Percentiles rank a stretch among this genome's conserved stretches.
Conservation (phyloP, 1,140 invertebrate genomes). For the Apocrypta bakeri region DNA sequence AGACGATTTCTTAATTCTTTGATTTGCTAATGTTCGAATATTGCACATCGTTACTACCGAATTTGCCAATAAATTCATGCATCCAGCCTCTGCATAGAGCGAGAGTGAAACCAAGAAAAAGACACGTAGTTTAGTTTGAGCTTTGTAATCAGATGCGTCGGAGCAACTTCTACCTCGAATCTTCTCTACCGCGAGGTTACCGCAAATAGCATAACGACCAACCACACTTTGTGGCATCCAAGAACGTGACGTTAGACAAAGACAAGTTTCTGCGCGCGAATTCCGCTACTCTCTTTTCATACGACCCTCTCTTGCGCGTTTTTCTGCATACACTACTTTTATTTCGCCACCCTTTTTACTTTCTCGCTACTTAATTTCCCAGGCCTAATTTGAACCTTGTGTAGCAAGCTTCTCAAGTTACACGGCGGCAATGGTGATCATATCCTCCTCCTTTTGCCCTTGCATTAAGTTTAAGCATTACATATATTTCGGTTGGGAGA, state of each 20-base stretch:
- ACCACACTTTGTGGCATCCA: neutral
- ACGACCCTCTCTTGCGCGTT: neutral
- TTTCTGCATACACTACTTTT: neutral
- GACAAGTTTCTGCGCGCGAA: slow-evolving; percentile 4
- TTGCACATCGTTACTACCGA: too few species aligned
- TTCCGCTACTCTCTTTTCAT: neutral
- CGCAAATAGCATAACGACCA: neutral
- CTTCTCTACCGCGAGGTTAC: neutral
- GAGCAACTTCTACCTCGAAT: neutral
- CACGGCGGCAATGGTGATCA: too few species aligned
- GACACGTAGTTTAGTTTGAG: neutral
- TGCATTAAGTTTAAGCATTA: too few species aligned
- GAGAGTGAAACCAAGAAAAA: neutral
- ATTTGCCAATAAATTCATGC: too few species aligned
- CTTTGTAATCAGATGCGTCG: neutral
- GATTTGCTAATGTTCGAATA: too few species aligned
- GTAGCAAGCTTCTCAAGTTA: neutral
- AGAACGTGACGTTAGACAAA: slow-evolving; percentile 15
- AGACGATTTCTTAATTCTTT: too few species aligned
- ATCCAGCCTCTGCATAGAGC: neutral
- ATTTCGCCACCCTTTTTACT: neutral
- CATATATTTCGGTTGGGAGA: neutral
- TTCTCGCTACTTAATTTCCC: neutral
- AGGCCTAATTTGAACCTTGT: neutral
- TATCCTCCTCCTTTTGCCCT: too few species aligned